Percentiles rank a stretch among this genome's conserved stretches.
These are phyloP conservation scores for Narcine bancroftii DNA, from an alignment of 2,113 vertebrate genomes.

Conservation along the genomic window DNA sequence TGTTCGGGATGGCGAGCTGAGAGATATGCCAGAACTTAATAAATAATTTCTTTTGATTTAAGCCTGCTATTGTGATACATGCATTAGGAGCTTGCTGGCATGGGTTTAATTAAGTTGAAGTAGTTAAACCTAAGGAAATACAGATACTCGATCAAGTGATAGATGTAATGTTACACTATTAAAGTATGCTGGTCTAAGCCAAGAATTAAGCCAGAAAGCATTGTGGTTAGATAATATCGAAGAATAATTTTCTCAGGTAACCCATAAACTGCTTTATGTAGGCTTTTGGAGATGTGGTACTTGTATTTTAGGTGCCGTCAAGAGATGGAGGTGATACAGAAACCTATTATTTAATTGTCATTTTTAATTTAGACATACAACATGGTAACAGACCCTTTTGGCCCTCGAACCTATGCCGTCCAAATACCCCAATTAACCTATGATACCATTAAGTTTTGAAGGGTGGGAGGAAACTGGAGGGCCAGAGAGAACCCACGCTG, in stretches of 20 bases:
- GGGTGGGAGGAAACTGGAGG: no score
- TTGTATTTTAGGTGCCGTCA: background rate
- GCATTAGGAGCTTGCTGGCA: background rate
- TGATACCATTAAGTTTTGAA: no score
- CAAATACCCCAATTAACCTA: no score
- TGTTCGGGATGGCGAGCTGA: background rate
- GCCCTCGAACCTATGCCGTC: no score
- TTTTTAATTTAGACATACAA: no score
- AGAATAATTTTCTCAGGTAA: constrained; percentile 7
- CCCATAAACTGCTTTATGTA: background rate
- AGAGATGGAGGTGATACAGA: background rate
- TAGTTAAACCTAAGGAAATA: constrained; percentile 1
- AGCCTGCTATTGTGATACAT: background rate
- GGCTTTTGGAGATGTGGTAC: background rate
- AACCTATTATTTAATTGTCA: no score
- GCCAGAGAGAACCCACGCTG: no score
- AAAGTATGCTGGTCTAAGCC: background rate
- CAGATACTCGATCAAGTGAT: background rate
- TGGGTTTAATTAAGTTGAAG: background rate
- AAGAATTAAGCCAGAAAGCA: constrained; percentile 5
- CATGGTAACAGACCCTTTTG: no score
- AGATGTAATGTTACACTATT: constrained; percentile 4
- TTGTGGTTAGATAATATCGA: background rate
- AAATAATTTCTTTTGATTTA: background rate
- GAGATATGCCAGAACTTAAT: background rate